phyloP scores from a whole-genome alignment of 1,140 invertebrate species.

The Hestina assimilis region DNA sequence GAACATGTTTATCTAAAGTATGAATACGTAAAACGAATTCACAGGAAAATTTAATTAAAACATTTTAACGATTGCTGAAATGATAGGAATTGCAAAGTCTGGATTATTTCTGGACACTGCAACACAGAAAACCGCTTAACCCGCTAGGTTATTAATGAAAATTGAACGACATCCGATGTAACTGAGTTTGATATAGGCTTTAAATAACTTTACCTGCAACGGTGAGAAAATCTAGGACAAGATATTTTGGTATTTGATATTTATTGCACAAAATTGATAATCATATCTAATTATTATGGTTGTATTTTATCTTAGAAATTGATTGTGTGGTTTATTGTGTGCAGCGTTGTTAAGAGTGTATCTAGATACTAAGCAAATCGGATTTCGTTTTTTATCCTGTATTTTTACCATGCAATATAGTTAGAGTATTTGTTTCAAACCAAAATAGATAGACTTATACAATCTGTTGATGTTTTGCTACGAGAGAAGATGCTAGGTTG shows the following conservation, averaged over 20 bases:
- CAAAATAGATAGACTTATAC: too few relatives aligned
- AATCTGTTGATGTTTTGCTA: too few relatives aligned
- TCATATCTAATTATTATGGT: too few relatives aligned
- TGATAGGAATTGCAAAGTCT: constrained; percentile 43
- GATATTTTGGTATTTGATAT: constrained; percentile 46
- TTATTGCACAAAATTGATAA: constrained; percentile 9
- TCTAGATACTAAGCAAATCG: too few relatives aligned
- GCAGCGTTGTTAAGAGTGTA: too few relatives aligned
- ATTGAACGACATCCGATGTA: constrained; percentile 69
- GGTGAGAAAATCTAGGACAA: constrained; percentile 63
- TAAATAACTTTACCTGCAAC: constrained; percentile 40
- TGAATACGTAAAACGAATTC: constrained; percentile 9
- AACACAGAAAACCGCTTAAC: constrained; percentile 75
- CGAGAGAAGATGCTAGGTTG: too few relatives aligned
- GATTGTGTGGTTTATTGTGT: not conserved
- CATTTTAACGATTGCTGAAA: constrained; percentile 32
- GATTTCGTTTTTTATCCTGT: too few relatives aligned
- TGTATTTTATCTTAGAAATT: not conserved
- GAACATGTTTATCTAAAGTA: not conserved
- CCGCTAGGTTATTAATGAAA: constrained; percentile 72
- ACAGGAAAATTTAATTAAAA: constrained; percentile 19
- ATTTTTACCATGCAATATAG: too few relatives aligned
- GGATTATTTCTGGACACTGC: constrained; percentile 51
- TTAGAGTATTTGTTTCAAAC: too few relatives aligned
- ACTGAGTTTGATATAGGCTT: constrained; percentile 52